Base-by-base conservation (phyloP, 2,113 vertebrate species). In the Sardina pilchardus region DNA sequence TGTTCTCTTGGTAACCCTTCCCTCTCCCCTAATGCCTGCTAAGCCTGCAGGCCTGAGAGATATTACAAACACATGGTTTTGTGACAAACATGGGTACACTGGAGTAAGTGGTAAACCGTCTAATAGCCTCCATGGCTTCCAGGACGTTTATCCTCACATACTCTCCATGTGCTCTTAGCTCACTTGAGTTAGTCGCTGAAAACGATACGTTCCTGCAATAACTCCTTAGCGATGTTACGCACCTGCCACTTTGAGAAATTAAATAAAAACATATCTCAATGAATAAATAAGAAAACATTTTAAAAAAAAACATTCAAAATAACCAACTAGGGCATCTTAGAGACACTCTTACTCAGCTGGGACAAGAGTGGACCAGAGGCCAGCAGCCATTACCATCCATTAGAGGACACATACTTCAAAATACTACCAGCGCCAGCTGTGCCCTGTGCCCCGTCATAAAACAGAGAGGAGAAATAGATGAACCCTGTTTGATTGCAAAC, bases 301-400 rank as follows among this genome's bases (percentile, higher is more conserved):
- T n/a, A n/a, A n/a, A n/a, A 42, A 10, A 81, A 17, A 47, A 81
- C 30, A 34, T 19, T n/a, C 9, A 82, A 21, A 56, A 81, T 81
- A 80, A 87, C 81, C 6, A 80, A n/a, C 83, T 44, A 30, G 45
- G 82, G 45, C 43, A 78, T 53, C 43, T 86, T 53, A 85, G 48
- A 86, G 83, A 67, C 85, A 82, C 36, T 44, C 63, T 12, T 14
- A 86, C 82, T 82, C 56, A 81, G 78, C 84, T 42, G 24, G 48
- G 48, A 59, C 48, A 3, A 85, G 82, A 81, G 26, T 34, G 63
- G 82, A 59, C 53, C 56, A 75, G 53, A 59, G 19, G 26, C 30
- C n/a, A 3, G n/a, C 63, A 30, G 63, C n/a, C n/a, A 30, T 67
- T 67, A 26, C n/a, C 63, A 10, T 59, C n/a, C 24, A 63, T 67